Evolutionary conservation across 2,797 vertebrate genomes (phyloP).

Genomic region (Notolepis coatsorum): DNA sequence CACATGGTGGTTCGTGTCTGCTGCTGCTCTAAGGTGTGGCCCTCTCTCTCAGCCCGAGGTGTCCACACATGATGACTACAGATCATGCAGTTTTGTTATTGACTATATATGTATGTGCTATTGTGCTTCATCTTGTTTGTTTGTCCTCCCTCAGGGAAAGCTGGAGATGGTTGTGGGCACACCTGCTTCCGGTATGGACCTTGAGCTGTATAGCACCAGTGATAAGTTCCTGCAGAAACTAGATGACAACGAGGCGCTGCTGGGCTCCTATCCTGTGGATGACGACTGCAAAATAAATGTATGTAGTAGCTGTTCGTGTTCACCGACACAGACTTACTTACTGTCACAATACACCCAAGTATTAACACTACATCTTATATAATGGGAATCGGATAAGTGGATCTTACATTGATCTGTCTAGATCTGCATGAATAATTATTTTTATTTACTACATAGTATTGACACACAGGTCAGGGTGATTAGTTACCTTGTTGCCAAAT

Average conservation of each 20-base stretch:
- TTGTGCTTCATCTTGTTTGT: neutral
- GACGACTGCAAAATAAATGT: constrained; percentile 92
- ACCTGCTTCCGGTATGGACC: constrained; percentile 85
- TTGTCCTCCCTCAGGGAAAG: constrained; percentile 82
- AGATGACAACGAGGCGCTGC: constrained; percentile 86
- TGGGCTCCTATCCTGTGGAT: constrained; percentile 92
- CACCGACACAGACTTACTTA: neutral
- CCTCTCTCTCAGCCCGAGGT: neutral
- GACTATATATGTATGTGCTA: neutral
- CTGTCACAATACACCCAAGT: too few relatives aligned
- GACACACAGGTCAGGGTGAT: too few relatives aligned
- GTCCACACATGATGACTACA: neutral
- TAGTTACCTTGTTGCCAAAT: too few relatives aligned
- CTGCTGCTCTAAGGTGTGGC: neutral
- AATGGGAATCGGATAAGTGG: too few relatives aligned
- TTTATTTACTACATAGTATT: too few relatives aligned
- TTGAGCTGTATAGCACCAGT: constrained; percentile 84
- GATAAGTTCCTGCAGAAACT: constrained; percentile 86
- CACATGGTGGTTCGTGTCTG: too few relatives aligned
- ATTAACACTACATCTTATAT: too few relatives aligned
- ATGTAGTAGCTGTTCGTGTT: constrained; percentile 51
- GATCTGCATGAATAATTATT: too few relatives aligned
- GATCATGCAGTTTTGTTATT: neutral
- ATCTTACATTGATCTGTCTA: too few relatives aligned
- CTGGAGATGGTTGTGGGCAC: constrained; percentile 89